These are phyloP conservation scores for Bimastos eiseni DNA, from an alignment of 2,888 invertebrate genomes.

Conservation along the genomic window DNA sequence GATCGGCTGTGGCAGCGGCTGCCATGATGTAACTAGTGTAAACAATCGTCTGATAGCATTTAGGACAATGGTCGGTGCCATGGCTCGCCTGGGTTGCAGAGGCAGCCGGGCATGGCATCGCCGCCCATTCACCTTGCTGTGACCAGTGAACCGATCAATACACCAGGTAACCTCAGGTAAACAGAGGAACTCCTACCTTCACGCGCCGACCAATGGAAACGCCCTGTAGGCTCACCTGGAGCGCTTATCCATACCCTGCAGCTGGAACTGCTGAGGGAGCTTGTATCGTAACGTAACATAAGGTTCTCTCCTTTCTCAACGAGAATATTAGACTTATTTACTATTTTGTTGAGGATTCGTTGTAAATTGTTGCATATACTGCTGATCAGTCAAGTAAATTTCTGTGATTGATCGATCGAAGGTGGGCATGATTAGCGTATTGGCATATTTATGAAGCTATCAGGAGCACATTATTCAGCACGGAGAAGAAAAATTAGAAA, in stretches of 20 bases:
- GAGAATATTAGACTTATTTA: no score
- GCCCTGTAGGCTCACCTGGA: not conserved
- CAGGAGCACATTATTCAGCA: no score
- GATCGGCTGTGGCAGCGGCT: not conserved
- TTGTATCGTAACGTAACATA: not conserved
- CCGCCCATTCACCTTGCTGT: not conserved
- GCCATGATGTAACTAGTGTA: not conserved
- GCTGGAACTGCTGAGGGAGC: not conserved
- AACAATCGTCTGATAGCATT: not conserved
- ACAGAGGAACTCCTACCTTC: not conserved
- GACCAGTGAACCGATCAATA: not conserved
- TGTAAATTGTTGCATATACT: no score
- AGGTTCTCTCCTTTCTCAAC: no score
- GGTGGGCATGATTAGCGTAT: no score
- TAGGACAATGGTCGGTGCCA: not conserved
- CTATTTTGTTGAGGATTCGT: no score
- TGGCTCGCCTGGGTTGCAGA: not conserved
- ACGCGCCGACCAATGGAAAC: not conserved
- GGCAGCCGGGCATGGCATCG: conserved; percentile 15
- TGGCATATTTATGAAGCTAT: no score
- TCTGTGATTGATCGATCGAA: no score
- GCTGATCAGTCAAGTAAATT: no score
- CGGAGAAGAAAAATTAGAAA: no score
- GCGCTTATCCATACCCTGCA: not conserved
- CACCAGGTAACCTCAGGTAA: not conserved